Base-by-base conservation (phyloP, 2,113 vertebrate genomes). In the Phyllostomus discolor region DNA sequence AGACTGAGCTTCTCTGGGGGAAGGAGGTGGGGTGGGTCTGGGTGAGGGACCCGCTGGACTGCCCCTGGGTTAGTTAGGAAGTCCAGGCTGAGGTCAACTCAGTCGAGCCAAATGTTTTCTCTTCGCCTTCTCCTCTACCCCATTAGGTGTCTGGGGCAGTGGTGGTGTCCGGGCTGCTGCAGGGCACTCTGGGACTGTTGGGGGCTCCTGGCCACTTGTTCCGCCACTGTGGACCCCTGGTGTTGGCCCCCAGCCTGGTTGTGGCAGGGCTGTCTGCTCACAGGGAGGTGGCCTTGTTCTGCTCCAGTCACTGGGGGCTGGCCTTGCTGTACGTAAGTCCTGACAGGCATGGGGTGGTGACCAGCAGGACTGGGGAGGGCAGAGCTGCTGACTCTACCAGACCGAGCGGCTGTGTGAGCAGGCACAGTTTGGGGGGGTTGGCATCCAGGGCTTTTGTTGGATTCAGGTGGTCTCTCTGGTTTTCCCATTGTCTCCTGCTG, bases 261-360 rank as follows among this genome's bases (percentile, higher is more conserved):
- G 98, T 99, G 88, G 98, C 99, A 0, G 99, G 99, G 3, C 98
- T 99, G 10, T 99, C 99, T 0, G 95, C 98, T 8, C 99, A 99
- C 98, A 99, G 98, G 72, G 98, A 99, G 91, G 99, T 99, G 0
- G 99, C 99, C 52, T 98, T 98, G 73, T 98, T 99, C 93, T 99
- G 99, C 95, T 99, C 99, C 3, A 92, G 98, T 83, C 99, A 98
- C 97, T 99, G 99, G 99, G 98, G 98, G 0, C 69, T 99, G 84
- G 98, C 99, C 0, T 91, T 98, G 90, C 98, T 99, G 99, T 99
- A 98, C 10, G 99, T 98, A 95, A 97, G 94, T 91, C 81, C 0
- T 1, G 48, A 78, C 59, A 41, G 62, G 22, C 1, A 1, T 80
- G 50, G 87, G 80, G 46, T 52, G 52, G 86, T 70, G 87, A 41